Conservation (phyloP, 2,888 invertebrate species). For the Lamellibrachia satsuma region DNA sequence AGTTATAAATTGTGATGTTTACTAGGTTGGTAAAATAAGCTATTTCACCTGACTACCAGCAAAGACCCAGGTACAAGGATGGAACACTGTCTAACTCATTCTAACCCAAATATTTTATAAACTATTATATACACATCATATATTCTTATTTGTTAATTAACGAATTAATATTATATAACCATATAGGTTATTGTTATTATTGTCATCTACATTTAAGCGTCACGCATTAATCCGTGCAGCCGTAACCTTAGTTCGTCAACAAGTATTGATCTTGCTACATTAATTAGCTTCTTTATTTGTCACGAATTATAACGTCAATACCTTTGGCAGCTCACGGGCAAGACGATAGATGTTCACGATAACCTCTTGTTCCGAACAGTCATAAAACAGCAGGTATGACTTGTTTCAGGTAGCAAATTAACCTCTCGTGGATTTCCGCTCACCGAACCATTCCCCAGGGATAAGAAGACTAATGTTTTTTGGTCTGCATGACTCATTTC, state of each 20-base stretch:
- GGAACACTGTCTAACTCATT: too few relatives aligned
- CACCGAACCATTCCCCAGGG: neutral
- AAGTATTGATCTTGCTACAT: neutral
- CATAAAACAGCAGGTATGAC: slow-evolving; percentile 13
- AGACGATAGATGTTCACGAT: neutral
- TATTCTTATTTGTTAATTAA: neutral
- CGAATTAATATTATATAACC: neutral
- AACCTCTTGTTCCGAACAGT: neutral
- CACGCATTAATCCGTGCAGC: neutral
- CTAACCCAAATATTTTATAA: neutral
- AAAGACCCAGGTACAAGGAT: too few relatives aligned
- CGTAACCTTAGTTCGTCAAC: neutral
- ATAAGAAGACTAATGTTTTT: neutral
- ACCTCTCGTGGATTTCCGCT: neutral
- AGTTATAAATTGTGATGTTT: too few relatives aligned
- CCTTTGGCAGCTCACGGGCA: neutral
- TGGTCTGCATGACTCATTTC: neutral
- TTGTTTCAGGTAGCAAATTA: neutral
- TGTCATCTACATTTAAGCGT: neutral
- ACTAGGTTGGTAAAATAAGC: too few relatives aligned
- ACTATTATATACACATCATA: neutral
- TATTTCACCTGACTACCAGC: too few relatives aligned
- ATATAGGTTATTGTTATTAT: neutral
- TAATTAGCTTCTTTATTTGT: neutral
- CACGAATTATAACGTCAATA: neutral